These are phyloP conservation scores for Holothuria glaberrima DNA, from an alignment of 35 echinoderm and acorn worm genomes.

Conservation along the genomic window DNA sequence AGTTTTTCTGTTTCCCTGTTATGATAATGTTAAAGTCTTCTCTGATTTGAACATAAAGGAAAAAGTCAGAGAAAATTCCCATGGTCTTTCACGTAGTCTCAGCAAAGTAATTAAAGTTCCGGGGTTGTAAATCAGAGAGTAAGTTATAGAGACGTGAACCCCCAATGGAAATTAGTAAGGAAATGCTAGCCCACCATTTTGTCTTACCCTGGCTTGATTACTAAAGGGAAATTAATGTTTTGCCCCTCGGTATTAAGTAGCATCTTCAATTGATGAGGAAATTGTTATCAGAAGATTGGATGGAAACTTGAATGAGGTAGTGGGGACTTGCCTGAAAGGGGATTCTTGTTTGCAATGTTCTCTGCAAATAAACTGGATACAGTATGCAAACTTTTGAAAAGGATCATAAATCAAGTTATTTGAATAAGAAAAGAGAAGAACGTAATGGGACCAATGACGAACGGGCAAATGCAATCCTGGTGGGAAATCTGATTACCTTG, in stretches of 20 bases:
- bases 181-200: conserved; percentile 1
- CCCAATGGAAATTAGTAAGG: conserved; percentile 38
- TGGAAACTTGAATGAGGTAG: conserved; percentile 29
- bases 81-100: not conserved
- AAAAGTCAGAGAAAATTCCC: not conserved
- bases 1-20: no score
- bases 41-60: no score
- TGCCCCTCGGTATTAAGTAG: conserved; percentile 36
- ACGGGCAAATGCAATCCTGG: no score
- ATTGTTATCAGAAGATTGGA: conserved; percentile 32
- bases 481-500: no score
- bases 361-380: no score
- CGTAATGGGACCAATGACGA: no score
- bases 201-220: conserved; percentile 42
- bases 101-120: conserved; percentile 14
- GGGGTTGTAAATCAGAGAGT: conserved; percentile 46
- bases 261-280: conserved; percentile 6
- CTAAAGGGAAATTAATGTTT: conserved; percentile 55
- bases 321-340: not conserved
- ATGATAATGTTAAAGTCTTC: no score
- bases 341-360: no score
- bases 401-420: no score
- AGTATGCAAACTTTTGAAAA: no score
- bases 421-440: no score
- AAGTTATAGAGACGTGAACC: conserved; percentile 38